phyloP scores from a whole-genome alignment of 2,113 vertebrate genomes.

The Gallinago undulata region DNA sequence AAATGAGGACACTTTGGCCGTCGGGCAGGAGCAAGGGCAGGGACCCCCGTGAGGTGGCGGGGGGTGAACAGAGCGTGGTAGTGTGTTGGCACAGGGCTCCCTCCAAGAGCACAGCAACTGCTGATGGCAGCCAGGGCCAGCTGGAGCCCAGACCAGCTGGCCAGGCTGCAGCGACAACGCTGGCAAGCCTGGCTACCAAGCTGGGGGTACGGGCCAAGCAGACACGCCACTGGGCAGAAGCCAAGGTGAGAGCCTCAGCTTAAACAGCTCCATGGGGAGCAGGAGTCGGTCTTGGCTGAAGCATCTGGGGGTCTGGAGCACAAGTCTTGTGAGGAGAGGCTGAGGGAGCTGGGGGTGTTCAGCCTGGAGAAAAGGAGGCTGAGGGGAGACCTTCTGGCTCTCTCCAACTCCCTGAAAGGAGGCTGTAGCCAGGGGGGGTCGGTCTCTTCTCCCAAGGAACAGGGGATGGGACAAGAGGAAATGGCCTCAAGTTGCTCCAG shows the following conservation, averaged over 20 bases:
- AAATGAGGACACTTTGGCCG: not conserved
- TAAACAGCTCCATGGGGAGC: not conserved
- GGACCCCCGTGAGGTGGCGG: rapidly evolving
- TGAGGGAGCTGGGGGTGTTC: too few species aligned
- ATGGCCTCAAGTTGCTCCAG: too few species aligned
- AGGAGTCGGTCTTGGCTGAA: not conserved
- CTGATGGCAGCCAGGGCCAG: not conserved
- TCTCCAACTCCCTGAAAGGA: too few species aligned
- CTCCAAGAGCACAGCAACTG: too few species aligned
- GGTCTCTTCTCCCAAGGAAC: too few species aligned
- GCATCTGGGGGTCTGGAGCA: too few species aligned
- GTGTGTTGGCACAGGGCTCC: rapidly evolving
- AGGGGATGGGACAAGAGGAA: too few species aligned
- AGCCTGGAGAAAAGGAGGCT: too few species aligned
- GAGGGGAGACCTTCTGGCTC: too few species aligned
- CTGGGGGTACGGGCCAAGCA: too few species aligned
- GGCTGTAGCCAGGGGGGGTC: too few species aligned
- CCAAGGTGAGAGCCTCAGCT: not conserved
- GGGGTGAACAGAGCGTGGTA: not conserved
- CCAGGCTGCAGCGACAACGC: not conserved
- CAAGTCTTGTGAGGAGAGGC: too few species aligned
- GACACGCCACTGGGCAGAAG: not conserved
- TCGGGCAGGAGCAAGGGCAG: not conserved
- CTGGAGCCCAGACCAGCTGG: not conserved
- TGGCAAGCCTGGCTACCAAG: rapidly evolving